phyloP scores from a whole-genome alignment of 2,888 invertebrate genomes.

The Timema cristinae region DNA sequence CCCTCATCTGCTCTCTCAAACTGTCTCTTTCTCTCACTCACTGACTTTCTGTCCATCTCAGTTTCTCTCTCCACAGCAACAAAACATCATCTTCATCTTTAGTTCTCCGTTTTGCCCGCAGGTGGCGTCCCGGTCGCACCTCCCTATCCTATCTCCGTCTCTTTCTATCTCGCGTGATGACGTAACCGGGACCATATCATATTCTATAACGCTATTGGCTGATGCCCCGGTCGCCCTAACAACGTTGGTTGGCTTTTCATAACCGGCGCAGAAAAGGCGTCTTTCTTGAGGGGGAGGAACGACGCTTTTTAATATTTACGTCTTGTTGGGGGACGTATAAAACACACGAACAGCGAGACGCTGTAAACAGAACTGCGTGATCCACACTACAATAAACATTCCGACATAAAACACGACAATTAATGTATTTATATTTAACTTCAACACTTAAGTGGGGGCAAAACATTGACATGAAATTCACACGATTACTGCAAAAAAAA shows the following conservation, averaged over 20 bases:
- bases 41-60: background rate
- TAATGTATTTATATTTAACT: no score
- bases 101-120: constrained; percentile 25
- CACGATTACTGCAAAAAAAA: no score
- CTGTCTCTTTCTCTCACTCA: background rate
- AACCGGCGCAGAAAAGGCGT: constrained; percentile 24
- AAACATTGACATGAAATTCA: no score
- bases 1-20: background rate
- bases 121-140: constrained; percentile 17
- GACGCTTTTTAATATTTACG: no score
- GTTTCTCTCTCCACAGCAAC: constrained; percentile 15
- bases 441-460: no score
- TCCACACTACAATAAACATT: no score
- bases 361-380: background rate
- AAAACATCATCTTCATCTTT: constrained; percentile 27
- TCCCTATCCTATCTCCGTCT: no score
- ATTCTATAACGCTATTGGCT: constrained; percentile 31
- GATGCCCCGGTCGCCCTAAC: constrained; percentile 16
- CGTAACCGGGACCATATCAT: constrained; percentile 24
- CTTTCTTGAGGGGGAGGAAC: background rate
- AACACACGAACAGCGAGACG: background rate
- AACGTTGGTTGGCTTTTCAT: constrained; percentile 27
- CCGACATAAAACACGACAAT: no score
- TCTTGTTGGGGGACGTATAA: background rate
- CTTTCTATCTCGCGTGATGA: no score